phyloP scores from a whole-genome alignment of 2,113 vertebrate species.

The Sterna hirundo region DNA sequence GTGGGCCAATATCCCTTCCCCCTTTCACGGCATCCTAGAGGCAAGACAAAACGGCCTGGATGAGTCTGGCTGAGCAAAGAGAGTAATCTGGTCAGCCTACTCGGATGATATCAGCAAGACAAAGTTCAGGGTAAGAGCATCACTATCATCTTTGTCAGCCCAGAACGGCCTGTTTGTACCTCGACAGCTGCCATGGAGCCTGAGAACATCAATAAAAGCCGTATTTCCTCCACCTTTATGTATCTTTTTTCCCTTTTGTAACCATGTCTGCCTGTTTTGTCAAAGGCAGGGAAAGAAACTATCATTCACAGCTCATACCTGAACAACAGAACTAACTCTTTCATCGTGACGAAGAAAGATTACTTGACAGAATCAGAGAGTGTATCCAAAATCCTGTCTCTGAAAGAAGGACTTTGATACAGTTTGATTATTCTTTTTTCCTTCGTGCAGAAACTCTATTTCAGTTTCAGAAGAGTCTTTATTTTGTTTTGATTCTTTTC shows the following conservation, averaged over 20 bases:
- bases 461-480: constrained; percentile 41
- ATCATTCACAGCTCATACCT: constrained; percentile 42
- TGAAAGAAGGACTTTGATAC: constrained; percentile 14
- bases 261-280: constrained; percentile 9
- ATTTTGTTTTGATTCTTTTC: constrained; percentile 50
- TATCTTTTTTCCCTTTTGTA: constrained; percentile 38
- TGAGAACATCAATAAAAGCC: constrained; percentile 1
- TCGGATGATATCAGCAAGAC: not conserved
- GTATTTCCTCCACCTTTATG: constrained; percentile 5
- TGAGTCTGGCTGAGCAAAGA: not conserved
- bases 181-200: not conserved
- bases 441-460: constrained; percentile 20
- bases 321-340: constrained; percentile 55
- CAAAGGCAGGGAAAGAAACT: constrained; percentile 43
- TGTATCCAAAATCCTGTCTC: constrained; percentile 39
- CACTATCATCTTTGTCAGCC: not conserved
- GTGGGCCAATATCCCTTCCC: not conserved
- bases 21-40: not conserved
- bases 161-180: not conserved
- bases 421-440: constrained; percentile 44
- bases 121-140: not conserved
- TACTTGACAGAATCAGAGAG: constrained; percentile 39
- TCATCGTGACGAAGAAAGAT: constrained; percentile 38
- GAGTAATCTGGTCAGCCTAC: not conserved
- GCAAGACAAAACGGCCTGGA: not conserved